These are phyloP conservation scores for Dascillus cervinus DNA, from an alignment of 2,888 invertebrate genomes.

Conservation along the genomic window DNA sequence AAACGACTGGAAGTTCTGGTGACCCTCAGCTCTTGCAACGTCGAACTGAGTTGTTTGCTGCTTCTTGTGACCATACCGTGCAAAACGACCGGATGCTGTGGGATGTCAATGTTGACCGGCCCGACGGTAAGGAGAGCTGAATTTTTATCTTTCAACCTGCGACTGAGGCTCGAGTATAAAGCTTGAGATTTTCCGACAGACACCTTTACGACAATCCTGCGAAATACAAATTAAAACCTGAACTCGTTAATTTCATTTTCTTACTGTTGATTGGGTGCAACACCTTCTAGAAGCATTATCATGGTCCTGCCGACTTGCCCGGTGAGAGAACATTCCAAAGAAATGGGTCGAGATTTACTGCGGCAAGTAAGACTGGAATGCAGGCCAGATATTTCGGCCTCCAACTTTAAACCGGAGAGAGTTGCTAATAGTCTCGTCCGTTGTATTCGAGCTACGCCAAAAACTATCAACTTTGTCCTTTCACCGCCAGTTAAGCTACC, in stretches of 20 bases:
- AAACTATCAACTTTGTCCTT: slow-evolving; percentile 71
- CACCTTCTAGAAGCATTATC: slow-evolving; percentile 87
- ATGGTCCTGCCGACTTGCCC: slow-evolving; percentile 88
- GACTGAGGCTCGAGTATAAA: slow-evolving; percentile 77
- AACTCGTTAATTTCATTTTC: slow-evolving; percentile 23
- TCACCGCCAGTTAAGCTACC: too few relatives aligned
- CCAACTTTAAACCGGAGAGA: slow-evolving; percentile 86
- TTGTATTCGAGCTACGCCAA: slow-evolving; percentile 82
- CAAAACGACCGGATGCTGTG: slow-evolving; percentile 94
- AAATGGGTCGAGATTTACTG: slow-evolving; percentile 67
- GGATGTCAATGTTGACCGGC: slow-evolving; percentile 88
- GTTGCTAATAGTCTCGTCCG: slow-evolving; percentile 81
- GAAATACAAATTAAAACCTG: slow-evolving; percentile 9
- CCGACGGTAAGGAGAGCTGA: slow-evolving; percentile 79
- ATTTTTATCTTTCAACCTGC: slow-evolving; percentile 70
- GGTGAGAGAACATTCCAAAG: slow-evolving; percentile 71
- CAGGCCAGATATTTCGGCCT: slow-evolving; percentile 87
- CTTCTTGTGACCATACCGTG: slow-evolving; percentile 98
- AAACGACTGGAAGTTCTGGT: slow-evolving; percentile 71
- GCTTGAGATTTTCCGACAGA: slow-evolving; percentile 89
- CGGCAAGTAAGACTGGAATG: slow-evolving; percentile 88
- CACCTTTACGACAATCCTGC: slow-evolving; percentile 85
- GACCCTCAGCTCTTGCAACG: slow-evolving; percentile 81
- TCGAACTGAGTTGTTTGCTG: slow-evolving; percentile 85
- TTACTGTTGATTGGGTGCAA: slow-evolving; percentile 82